Percentiles rank a stretch among this genome's conserved stretches.
These are phyloP conservation scores for Microtus ochrogaster DNA, from an alignment of 2,113 vertebrate species.

Conservation along the genomic window DNA sequence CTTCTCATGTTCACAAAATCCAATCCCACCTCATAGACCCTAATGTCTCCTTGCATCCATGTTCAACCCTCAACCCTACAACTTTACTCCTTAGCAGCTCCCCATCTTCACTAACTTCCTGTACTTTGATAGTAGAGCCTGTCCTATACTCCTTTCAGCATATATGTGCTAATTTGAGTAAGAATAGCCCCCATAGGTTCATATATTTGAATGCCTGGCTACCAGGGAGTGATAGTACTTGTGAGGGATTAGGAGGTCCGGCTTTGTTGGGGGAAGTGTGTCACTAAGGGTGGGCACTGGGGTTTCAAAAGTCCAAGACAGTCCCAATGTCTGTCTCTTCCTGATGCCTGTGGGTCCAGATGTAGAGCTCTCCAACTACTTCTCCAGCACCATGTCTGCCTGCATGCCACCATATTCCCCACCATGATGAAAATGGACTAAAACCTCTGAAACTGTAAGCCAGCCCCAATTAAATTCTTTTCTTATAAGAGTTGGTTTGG, in stretches of 20 bases:
- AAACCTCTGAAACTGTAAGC: not conserved
- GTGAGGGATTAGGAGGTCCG: not conserved
- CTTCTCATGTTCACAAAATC: not conserved
- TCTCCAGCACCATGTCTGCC: not conserved
- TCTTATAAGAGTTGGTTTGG: not conserved
- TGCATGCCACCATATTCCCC: not conserved
- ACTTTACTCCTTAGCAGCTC: not conserved
- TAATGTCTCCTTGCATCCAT: not conserved
- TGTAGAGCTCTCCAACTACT: not conserved
- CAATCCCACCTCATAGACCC: not conserved
- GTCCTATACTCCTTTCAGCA: not conserved
- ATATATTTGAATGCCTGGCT: not conserved
- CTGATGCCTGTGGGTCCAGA: not conserved
- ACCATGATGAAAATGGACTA: not conserved
- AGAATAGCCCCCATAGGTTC: not conserved
- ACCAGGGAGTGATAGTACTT: not conserved
- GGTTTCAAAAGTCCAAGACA: not conserved
- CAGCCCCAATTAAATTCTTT: not conserved
- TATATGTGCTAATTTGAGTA: not conserved
- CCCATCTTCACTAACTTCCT: not conserved
- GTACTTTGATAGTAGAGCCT: not conserved
- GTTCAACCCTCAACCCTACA: not conserved
- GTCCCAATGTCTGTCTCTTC: not conserved
- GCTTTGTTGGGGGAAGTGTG: not conserved
- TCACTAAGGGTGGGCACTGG: not conserved